Percentiles rank a stretch among this genome's conserved stretches.
These are phyloP conservation scores for Neoseiulus cucumeris DNA, from an alignment of 1,140 invertebrate species.

Conservation along the genomic window DNA sequence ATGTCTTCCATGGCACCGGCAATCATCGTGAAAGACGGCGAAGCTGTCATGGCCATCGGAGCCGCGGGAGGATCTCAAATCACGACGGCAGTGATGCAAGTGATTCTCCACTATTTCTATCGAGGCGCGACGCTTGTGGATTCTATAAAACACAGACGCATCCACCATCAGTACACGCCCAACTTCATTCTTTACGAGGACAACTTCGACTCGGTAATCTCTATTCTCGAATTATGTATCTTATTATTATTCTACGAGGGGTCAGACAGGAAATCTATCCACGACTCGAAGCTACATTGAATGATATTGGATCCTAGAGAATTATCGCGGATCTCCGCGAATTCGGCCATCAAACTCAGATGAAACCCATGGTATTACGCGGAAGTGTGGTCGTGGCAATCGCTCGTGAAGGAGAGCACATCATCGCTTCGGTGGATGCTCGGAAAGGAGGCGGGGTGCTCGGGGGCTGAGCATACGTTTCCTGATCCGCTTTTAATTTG, in stretches of 20 bases:
- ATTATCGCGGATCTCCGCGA: constrained; percentile 13
- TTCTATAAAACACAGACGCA: constrained; percentile 29
- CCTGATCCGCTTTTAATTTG: no score
- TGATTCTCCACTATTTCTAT: constrained; percentile 28
- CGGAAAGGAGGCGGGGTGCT: neutral
- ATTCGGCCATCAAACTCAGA: constrained; percentile 14
- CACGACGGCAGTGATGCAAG: constrained; percentile 30
- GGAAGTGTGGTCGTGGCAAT: constrained; percentile 16
- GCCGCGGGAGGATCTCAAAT: constrained; percentile 35
- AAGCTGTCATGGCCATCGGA: constrained; percentile 27
- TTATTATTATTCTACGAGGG: no score
- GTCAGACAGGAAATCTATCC: no score
- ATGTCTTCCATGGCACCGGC: constrained; percentile 31
- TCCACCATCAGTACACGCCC: constrained; percentile 36
- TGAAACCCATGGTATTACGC: neutral
- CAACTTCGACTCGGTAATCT: constrained; percentile 27
- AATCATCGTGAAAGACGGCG: constrained; percentile 26
- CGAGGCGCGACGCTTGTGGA: constrained; percentile 29
- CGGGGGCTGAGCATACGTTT: no score
- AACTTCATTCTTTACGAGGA: constrained; percentile 28
- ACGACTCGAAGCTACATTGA: no score
- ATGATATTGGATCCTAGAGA: constrained; percentile 2
- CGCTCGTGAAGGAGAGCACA: constrained; percentile 12
- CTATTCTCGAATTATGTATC: constrained; percentile 10
- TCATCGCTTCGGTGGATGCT: constrained; percentile 17